Conservation (phyloP, 2,888 invertebrate species). For the Tetheella fluctuosa region DNA sequence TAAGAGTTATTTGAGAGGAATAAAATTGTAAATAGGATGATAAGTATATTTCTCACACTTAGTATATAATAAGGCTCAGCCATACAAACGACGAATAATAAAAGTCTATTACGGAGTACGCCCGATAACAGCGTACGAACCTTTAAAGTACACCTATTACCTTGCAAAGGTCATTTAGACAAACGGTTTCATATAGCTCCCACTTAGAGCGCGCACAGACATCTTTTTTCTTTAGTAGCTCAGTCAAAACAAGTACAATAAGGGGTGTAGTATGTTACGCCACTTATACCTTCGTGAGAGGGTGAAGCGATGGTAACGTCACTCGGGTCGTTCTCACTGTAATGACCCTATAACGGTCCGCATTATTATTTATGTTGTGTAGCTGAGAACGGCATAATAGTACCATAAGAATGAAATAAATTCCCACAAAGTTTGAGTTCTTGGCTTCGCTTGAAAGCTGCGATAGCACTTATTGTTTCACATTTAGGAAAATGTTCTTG, state of each 20-base stretch:
- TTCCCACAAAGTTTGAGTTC: conserved; percentile 76
- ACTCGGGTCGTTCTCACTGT: conserved; percentile 71
- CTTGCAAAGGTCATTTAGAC: conserved; percentile 35
- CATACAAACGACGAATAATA: conserved; percentile 10
- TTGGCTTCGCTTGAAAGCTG: conserved; percentile 72
- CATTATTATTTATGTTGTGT: conserved; percentile 84
- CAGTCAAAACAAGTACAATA: conserved; percentile 43
- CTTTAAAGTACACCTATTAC: conserved; percentile 20
- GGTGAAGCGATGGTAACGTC: conserved; percentile 55
- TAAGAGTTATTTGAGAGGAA: neutral
- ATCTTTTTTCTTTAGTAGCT: conserved; percentile 32
- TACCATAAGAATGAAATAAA: conserved; percentile 82
- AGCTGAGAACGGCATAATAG: conserved; percentile 82
- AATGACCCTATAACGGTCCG: conserved; percentile 81
- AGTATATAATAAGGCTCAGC: neutral
- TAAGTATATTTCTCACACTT: neutral
- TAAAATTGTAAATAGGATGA: neutral
- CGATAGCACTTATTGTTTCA: conserved; percentile 76
- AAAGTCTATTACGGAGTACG: conserved; percentile 6
- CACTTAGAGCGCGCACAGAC: conserved; percentile 22
- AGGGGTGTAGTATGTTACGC: conserved; percentile 26
- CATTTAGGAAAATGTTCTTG: conserved; percentile 65
- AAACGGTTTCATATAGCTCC: conserved; percentile 31
- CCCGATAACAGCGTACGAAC: conserved; percentile 11
- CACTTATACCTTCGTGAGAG: conserved; percentile 38